Conservation (phyloP, 1,140 invertebrate species). For the Mesaphorura yosii region DNA sequence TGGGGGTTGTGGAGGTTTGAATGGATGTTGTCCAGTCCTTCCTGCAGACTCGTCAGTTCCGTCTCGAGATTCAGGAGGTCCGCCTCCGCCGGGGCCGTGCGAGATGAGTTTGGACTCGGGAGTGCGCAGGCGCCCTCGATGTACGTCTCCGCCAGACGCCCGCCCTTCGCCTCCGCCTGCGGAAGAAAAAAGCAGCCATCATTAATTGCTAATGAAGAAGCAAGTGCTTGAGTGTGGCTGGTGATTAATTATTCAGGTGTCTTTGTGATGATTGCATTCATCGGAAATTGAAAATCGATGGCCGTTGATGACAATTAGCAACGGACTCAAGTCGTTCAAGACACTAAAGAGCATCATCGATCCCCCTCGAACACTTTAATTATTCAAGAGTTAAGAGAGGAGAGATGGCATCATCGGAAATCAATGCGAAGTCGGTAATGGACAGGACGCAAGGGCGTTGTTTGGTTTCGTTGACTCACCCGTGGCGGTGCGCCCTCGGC, state of each 20-base stretch:
- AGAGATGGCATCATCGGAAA: no score
- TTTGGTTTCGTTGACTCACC: background rate
- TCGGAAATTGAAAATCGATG: background rate
- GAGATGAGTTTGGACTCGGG: background rate
- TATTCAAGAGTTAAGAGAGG: background rate
- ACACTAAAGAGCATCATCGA: background rate
- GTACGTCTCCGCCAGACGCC: no score
- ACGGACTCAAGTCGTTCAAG: background rate
- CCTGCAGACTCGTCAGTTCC: conserved; percentile 74
- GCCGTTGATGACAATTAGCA: background rate
- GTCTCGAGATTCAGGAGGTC: conserved; percentile 87
- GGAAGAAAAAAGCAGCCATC: no score
- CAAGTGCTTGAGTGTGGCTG: no score
- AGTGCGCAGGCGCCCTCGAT: conserved; percentile 30
- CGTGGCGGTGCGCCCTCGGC: conserved; percentile 15
- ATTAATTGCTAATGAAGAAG: no score
- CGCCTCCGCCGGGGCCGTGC: conserved; percentile 33
- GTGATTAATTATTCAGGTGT: no score
- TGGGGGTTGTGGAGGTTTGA: conserved; percentile 28
- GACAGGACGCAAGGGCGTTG: background rate
- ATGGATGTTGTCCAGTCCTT: conserved; percentile 29
- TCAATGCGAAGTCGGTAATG: no score
- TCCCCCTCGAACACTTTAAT: background rate
- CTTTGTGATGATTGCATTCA: background rate
- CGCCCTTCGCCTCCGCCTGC: no score